phyloP scores from a whole-genome alignment of 2,888 invertebrate species.

The Pollenia angustigena region DNA sequence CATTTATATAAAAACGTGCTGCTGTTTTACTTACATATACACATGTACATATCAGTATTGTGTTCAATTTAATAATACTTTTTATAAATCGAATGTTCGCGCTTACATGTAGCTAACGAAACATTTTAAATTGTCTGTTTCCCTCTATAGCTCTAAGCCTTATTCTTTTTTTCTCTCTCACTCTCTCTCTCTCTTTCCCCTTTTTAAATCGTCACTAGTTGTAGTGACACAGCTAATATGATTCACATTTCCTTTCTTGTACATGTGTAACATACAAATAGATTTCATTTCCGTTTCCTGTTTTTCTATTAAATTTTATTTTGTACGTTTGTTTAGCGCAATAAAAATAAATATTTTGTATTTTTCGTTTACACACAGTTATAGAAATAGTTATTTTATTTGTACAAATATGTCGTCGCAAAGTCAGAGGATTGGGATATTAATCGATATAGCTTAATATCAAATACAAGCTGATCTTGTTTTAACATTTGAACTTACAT shows the following conservation, averaged over 20 bases:
- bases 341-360: constrained; percentile 15
- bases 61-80: constrained; percentile 27
- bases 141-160: neutral
- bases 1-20: too few relatives aligned
- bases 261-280: constrained; percentile 19
- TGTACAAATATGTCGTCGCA: neutral
- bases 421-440: too few relatives aligned
- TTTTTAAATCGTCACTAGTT: neutral
- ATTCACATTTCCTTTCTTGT: constrained; percentile 43
- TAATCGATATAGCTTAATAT: too few relatives aligned
- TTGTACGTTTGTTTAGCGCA: neutral
- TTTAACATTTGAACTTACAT: too few relatives aligned
- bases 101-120: constrained; percentile 11
- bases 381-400: constrained; percentile 1
- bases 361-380: neutral
- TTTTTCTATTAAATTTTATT: constrained; percentile 6
- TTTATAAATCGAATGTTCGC: constrained; percentile 3
- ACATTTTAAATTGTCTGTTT: constrained; percentile 14
- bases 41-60: neutral
- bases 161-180: neutral
- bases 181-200: neutral
- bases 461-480: too few relatives aligned
- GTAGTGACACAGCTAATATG: constrained; percentile 28
- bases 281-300: constrained; percentile 36
- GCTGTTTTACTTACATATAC: neutral